Percentiles rank a stretch among this genome's conserved stretches.
phyloP scores from a whole-genome alignment of 1,140 invertebrate species.

The Rhynchophorus ferrugineus region DNA sequence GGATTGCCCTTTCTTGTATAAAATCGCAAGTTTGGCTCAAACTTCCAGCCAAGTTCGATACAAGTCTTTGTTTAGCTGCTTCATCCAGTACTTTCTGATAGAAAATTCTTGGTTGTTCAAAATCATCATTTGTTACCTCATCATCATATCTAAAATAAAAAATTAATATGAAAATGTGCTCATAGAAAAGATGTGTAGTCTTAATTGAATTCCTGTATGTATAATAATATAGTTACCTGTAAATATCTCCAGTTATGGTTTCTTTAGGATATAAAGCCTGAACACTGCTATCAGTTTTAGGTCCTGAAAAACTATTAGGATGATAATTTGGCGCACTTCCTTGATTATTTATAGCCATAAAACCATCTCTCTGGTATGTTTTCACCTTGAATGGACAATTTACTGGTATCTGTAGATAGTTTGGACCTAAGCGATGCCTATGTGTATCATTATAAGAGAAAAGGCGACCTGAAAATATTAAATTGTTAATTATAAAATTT shows the following conservation, averaged over 20 bases:
- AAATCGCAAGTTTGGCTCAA: conserved; percentile 73
- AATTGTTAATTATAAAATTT: too few species aligned
- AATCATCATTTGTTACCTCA: conserved; percentile 84
- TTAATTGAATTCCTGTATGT: too few species aligned
- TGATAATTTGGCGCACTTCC: conserved; percentile 77
- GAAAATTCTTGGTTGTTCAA: conserved; percentile 71
- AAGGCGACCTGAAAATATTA: conserved; percentile 47
- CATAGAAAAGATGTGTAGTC: too few species aligned
- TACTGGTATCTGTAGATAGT: conserved; percentile 80
- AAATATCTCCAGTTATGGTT: conserved; percentile 52
- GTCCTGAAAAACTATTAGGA: conserved; percentile 81
- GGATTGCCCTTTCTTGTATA: conserved; percentile 76
- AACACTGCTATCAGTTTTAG: conserved; percentile 46
- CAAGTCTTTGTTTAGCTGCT: conserved; percentile 61
- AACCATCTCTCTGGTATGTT: conserved; percentile 79
- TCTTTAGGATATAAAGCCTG: conserved; percentile 48
- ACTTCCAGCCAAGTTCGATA: conserved; percentile 73
- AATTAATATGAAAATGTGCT: not conserved
- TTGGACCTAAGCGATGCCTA: conserved; percentile 78
- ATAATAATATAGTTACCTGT: conserved; percentile 46
- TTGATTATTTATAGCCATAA: conserved; percentile 52
- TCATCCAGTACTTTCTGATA: conserved; percentile 73
- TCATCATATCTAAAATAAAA: conserved; percentile 58
- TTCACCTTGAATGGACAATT: conserved; percentile 69
- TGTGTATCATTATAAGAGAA: conserved; percentile 87